Conservation (phyloP, 2,888 invertebrate genomes). For the Xiphydria camelus region DNA sequence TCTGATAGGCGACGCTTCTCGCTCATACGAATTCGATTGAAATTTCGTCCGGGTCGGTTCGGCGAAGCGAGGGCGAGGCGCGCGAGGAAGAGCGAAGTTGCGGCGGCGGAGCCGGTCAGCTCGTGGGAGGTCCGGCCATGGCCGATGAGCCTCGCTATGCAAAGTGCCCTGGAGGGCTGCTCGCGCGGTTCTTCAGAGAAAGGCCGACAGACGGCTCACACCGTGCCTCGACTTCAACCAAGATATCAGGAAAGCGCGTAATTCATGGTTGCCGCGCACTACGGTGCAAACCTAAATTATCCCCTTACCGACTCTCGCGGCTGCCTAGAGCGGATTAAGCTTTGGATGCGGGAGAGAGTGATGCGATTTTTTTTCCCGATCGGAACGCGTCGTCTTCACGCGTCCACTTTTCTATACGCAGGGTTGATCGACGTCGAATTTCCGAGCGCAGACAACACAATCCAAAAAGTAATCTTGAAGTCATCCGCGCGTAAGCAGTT, state of each 20-base stretch:
- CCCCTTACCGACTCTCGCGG: slow-evolving; percentile 19
- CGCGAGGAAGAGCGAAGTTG: slow-evolving; percentile 20
- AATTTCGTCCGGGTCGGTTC: no score
- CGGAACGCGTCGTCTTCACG: no score
- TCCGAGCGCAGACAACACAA: no score
- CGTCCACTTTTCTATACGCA: no score
- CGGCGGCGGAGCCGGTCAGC: slow-evolving; percentile 17
- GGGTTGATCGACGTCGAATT: no score
- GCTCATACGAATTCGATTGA: no score
- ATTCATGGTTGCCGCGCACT: slow-evolving; percentile 31
- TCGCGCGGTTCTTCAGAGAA: slow-evolving; percentile 3
- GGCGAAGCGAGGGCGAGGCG: slow-evolving; percentile 4
- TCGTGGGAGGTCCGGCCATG: slow-evolving; percentile 41
- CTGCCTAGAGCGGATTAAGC: slow-evolving; percentile 12
- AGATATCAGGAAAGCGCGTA: slow-evolving; percentile 43
- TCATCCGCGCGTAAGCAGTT: no score
- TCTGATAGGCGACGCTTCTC: no score
- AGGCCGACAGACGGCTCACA: slow-evolving; percentile 2
- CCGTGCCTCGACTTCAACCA: slow-evolving; percentile 17
- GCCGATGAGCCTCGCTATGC: slow-evolving; percentile 37
- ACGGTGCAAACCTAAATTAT: slow-evolving; percentile 20
- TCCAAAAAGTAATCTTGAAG: no score
- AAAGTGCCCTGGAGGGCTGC: slow-evolving; percentile 40
- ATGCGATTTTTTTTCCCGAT: no score
- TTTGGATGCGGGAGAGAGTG: no score